Percentiles rank a stretch among this genome's conserved stretches.
Conservation (phyloP, 2,888 invertebrate genomes). For the Lymantria dispar region DNA sequence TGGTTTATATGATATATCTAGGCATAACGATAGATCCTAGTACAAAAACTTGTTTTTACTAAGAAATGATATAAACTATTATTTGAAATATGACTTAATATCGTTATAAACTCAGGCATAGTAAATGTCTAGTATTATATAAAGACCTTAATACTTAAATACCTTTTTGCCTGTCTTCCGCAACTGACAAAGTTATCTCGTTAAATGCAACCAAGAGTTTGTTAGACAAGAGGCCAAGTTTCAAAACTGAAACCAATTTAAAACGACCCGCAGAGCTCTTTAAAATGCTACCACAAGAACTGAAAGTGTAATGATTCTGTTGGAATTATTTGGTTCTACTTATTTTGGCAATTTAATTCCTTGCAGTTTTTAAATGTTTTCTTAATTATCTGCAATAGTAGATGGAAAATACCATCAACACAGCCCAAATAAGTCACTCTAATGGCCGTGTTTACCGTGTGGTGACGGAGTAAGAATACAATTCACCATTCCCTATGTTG, state of each 20-base stretch:
- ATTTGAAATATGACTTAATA: constrained; percentile 20
- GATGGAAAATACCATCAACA: no score
- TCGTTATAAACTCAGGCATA: constrained; percentile 3
- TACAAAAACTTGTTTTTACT: no score
- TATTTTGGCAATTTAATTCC: constrained; percentile 35
- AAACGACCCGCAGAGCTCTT: constrained; percentile 27
- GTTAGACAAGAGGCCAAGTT: constrained; percentile 54
- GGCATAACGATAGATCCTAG: no score
- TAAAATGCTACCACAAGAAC: constrained; percentile 12
- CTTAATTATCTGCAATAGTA: constrained; percentile 26
- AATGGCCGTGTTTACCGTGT: no score
- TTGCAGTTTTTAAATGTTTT: constrained; percentile 11
- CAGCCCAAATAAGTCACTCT: no score
- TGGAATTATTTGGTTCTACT: constrained; percentile 18
- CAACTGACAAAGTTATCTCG: constrained; percentile 68
- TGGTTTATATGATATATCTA: no score
- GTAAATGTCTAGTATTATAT: constrained; percentile 20
- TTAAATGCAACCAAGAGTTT: constrained; percentile 70
- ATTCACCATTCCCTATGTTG: no score
- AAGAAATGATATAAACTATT: constrained; percentile 3
- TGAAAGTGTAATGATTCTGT: constrained; percentile 6
- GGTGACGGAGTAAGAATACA: no score
- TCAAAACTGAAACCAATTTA: constrained; percentile 34
- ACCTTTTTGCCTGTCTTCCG: constrained; percentile 50
- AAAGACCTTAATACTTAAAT: constrained; percentile 14